A percentile compares a stretch with the other conserved stretches of the same genome.
phyloP scores from a whole-genome alignment of 2,113 vertebrate genomes.

The Clarias gariepinus region DNA sequence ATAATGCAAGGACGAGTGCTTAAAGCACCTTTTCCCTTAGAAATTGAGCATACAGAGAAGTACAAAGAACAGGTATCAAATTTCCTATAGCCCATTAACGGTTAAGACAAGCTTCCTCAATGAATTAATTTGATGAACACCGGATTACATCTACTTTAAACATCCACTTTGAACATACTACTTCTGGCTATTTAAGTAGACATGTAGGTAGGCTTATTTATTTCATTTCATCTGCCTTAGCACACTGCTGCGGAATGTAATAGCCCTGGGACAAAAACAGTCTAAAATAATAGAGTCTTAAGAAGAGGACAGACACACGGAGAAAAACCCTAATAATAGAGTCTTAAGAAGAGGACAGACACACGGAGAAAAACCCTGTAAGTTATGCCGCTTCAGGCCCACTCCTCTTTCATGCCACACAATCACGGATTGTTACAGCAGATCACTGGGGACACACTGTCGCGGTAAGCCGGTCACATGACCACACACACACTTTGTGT shows the following conservation, averaged over 20 bases:
- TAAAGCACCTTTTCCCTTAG: not conserved
- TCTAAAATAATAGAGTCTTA: not conserved
- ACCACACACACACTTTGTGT: slow-evolving; percentile 7
- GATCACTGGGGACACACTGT: slow-evolving; percentile 56
- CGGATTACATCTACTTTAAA: not conserved
- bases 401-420: slow-evolving; percentile 55
- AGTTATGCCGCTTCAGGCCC: slow-evolving; percentile 49
- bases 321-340: slow-evolving; percentile 40
- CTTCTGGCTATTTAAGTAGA: not conserved
- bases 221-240: not conserved
- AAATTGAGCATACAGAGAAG: not conserved
- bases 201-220: not conserved
- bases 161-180: not conserved
- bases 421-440: slow-evolving; percentile 61
- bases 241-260: not conserved
- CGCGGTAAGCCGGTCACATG: slow-evolving; percentile 51
- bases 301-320: not conserved
- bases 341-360: not conserved
- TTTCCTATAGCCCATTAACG: not conserved
- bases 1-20: not conserved
- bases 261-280: not conserved
- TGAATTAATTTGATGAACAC: not conserved
- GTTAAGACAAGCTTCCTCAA: not conserved
- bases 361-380: slow-evolving; percentile 28
- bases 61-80: not conserved